Evolutionary conservation across 2,888 invertebrate species (phyloP).

Genomic region (Onchidella celtica): DNA sequence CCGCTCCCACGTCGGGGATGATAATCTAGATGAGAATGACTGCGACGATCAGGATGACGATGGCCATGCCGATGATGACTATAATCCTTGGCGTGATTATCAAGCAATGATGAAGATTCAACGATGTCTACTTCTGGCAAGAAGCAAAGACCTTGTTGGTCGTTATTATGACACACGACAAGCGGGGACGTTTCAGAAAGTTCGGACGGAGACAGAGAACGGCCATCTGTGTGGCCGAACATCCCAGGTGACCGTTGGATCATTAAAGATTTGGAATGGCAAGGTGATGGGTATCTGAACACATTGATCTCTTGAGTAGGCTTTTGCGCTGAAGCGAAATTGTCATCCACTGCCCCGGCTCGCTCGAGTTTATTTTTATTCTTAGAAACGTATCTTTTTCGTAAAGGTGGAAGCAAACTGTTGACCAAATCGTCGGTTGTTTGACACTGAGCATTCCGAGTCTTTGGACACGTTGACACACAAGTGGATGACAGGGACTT

Average conservation of each 20-base stretch:
- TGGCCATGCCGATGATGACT: constrained; percentile 18
- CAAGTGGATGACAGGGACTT: constrained; percentile 45
- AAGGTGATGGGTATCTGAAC: background rate
- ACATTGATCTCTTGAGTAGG: constrained; percentile 19
- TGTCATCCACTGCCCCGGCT: constrained; percentile 35
- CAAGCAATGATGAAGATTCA: background rate
- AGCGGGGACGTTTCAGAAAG: background rate
- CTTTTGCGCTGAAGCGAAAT: background rate
- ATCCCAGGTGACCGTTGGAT: background rate
- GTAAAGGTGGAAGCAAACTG: constrained; percentile 39
- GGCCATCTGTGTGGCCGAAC: background rate
- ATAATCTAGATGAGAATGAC: background rate
- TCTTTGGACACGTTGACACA: constrained; percentile 28
- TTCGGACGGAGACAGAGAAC: background rate
- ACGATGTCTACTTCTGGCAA: background rate
- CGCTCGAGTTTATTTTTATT: constrained; percentile 37
- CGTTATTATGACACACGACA: background rate
- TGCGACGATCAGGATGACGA: background rate
- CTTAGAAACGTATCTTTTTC: constrained; percentile 35
- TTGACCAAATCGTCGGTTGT: constrained; percentile 62
- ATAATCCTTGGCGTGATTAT: background rate
- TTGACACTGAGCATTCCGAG: constrained; percentile 56
- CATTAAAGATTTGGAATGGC: background rate
- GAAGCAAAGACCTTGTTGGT: background rate
- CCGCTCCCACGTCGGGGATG: background rate